Conservation (phyloP, 2,113 vertebrate species). For the Hyaena hyaena region DNA sequence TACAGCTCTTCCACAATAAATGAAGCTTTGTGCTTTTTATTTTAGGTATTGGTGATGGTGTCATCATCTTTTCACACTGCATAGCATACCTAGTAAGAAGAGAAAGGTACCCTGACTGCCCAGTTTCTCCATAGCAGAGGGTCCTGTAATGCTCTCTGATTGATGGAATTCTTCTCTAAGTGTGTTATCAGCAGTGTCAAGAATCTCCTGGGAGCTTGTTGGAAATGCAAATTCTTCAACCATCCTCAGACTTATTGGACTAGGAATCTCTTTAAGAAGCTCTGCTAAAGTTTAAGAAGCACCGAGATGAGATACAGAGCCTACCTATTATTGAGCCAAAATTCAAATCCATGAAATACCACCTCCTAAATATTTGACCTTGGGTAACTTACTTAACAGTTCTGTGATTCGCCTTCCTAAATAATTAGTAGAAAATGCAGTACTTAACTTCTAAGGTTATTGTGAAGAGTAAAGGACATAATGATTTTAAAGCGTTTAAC, state of each 20-base stretch:
- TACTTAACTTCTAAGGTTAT: not conserved
- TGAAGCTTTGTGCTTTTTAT: not conserved
- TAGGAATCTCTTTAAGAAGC: not conserved
- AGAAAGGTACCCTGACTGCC: not conserved
- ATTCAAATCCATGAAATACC: not conserved
- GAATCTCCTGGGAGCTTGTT: not conserved
- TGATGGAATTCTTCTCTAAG: not conserved
- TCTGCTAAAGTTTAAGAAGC: not conserved
- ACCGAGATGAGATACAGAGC: not conserved
- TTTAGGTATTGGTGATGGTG: not conserved
- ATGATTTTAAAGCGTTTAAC: constrained; percentile 18
- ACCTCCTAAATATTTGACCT: not conserved
- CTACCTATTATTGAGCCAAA: not conserved
- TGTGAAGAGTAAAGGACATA: not conserved
- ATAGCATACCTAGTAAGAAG: not conserved
- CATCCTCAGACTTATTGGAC: not conserved
- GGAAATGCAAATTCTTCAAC: constrained; percentile 19
- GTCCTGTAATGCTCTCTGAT: not conserved
- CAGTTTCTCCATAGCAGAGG: not conserved
- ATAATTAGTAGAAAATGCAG: not conserved
- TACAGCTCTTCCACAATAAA: not conserved
- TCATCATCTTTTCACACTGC: not conserved
- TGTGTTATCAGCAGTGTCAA: not conserved
- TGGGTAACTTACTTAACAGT: not conserved
- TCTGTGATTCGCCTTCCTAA: not conserved